Evolutionary conservation across 1,140 invertebrate genomes (phyloP).

Genomic region (Bactericera cockerelli): DNA sequence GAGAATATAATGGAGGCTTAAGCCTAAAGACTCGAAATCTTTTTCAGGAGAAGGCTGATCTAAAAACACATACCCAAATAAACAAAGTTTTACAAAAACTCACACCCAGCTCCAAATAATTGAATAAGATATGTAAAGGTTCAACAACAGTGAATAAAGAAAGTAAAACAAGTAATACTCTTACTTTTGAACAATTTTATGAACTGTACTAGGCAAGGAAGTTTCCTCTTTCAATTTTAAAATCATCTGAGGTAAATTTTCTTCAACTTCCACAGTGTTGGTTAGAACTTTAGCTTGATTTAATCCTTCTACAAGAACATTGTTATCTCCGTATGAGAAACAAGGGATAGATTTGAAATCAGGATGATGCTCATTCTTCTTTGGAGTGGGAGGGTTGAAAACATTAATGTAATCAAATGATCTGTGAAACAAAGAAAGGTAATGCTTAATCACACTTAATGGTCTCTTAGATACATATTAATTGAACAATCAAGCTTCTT

Average conservation of each 20-base stretch:
- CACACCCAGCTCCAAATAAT: no score
- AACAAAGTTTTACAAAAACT: no score
- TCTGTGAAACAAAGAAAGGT: not conserved
- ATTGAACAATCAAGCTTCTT: no score
- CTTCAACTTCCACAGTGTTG: conserved; percentile 46
- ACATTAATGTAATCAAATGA: not conserved
- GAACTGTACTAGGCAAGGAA: conserved; percentile 26
- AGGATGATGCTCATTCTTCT: conserved; percentile 39
- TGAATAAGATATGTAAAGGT: no score
- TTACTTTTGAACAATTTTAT: conserved; percentile 30
- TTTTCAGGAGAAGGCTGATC: no score
- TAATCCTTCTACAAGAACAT: conserved; percentile 51
- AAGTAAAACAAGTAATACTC: conserved; percentile 19
- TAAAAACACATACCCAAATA: no score
- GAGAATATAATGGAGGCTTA: no score
- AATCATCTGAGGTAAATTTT: conserved; percentile 41
- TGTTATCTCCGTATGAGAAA: conserved; percentile 38
- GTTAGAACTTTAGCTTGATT: conserved; percentile 54
- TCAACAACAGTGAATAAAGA: no score
- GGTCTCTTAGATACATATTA: no score
- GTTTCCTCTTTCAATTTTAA: conserved; percentile 27
- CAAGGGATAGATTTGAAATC: conserved; percentile 44
- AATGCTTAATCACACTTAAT: no score
- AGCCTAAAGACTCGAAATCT: no score
- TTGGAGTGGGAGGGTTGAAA: not conserved